A percentile compares a stretch with the other conserved stretches of the same genome.
These are phyloP conservation scores for Trididemnum nubilum DNA, from an alignment of 23 tunicate species.

Conservation along the genomic window DNA sequence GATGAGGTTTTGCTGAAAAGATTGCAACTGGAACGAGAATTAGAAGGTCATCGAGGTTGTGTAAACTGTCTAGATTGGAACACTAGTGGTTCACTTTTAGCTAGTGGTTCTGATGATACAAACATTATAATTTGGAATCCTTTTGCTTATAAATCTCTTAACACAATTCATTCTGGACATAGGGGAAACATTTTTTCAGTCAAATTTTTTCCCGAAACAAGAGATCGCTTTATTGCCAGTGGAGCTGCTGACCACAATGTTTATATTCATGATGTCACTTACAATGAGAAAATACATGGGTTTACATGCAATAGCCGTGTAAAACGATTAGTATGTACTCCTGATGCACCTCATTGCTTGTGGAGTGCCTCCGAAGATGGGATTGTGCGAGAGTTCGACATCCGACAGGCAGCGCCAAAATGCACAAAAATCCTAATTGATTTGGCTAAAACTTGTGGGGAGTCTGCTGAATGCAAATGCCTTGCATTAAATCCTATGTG, in stretches of 20 bases:
- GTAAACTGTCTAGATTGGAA: conserved; percentile 98
- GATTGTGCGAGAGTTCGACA: conserved; percentile 71
- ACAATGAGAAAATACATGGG: conserved; percentile 44
- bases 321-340: conserved; percentile 54
- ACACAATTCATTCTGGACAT: conserved; percentile 50
- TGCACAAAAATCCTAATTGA: conserved; percentile 51
- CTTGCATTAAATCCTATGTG: conserved; percentile 72
- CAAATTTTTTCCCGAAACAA: conserved; percentile 67
- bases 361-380: conserved; percentile 95
- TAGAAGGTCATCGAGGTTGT: conserved; percentile 89
- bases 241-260: conserved; percentile 91
- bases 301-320: conserved; percentile 60
- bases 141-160: conserved; percentile 13
- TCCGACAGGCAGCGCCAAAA: conserved; percentile 28
- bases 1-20: conserved; percentile 47
- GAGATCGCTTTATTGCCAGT: conserved; percentile 59
- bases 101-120: conserved; percentile 94
- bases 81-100: conserved; percentile 54
- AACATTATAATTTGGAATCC: conserved; percentile 81
- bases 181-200: conserved; percentile 83
- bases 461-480: conserved; percentile 66
- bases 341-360: conserved; percentile 47
- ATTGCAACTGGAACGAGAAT: conserved; percentile 48
- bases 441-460: conserved; percentile 39
- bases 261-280: conserved; percentile 61